These are phyloP conservation scores for Phoenicopterus ruber DNA, from an alignment of 2,113 vertebrate genomes.

Conservation along the genomic window DNA sequence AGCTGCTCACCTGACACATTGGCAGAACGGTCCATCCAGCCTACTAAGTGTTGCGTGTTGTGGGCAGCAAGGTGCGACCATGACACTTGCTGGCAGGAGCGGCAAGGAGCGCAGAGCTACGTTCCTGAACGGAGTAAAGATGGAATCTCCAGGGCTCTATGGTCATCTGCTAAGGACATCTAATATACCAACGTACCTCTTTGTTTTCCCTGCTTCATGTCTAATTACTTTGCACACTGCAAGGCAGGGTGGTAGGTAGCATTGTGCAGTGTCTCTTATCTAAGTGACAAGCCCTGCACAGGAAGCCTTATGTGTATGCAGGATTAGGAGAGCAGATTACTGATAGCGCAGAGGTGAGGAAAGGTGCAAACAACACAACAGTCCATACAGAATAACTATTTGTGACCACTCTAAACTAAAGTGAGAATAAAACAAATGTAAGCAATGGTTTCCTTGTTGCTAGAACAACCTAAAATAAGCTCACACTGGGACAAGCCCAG, in stretches of 20 bases:
- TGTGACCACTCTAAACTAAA: neutral
- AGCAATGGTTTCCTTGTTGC: neutral
- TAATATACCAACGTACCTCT: neutral
- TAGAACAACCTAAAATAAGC: neutral
- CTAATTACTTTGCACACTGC: fast-evolving
- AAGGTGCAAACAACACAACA: neutral
- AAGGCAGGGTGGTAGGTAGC: neutral
- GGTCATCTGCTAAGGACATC: neutral
- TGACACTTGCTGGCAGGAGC: neutral
- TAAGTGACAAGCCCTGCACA: neutral
- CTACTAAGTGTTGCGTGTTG: fast-evolving
- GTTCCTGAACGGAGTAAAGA: neutral
- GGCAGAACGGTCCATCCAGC: neutral
- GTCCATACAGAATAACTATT: neutral
- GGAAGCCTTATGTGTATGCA: neutral
- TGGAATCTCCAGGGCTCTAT: neutral
- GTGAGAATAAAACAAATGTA: neutral
- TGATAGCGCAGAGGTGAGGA: neutral
- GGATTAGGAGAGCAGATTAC: neutral
- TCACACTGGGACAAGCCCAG: neutral
- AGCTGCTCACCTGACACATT: neutral
- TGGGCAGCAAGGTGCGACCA: neutral
- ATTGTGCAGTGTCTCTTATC: too few species aligned
- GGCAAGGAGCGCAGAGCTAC: neutral
- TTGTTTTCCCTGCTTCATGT: neutral